A percentile compares a stretch with the other conserved stretches of the same genome.
Evolutionary conservation across 2,888 invertebrate genomes (phyloP).

Genomic region (Agrochola litura): DNA sequence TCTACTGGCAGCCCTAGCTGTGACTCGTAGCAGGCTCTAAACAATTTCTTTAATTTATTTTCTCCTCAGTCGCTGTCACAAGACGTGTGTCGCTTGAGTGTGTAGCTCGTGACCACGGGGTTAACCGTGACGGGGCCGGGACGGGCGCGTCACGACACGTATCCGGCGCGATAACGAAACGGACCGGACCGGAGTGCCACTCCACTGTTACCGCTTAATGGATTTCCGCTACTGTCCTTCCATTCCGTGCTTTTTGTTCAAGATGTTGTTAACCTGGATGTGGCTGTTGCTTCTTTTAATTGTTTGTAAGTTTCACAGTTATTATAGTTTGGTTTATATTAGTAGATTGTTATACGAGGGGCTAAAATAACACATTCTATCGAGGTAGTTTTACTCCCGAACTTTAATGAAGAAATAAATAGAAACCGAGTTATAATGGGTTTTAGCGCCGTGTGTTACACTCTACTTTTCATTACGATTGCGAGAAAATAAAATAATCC

Average conservation of each 20-base stretch:
- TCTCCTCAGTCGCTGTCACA: too few species aligned
- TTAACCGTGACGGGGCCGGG: conserved; percentile 6
- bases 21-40: neutral
- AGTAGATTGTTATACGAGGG: too few species aligned
- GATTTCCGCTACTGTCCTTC: conserved; percentile 61
- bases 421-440: too few species aligned
- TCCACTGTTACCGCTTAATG: conserved; percentile 58
- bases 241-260: conserved; percentile 31
- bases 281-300: neutral
- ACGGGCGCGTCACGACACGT: conserved; percentile 44
- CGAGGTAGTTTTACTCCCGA: too few species aligned
- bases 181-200: conserved; percentile 47
- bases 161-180: conserved; percentile 52
- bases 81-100: neutral
- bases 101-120: neutral
- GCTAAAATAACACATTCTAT: too few species aligned
- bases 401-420: too few species aligned
- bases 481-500: too few species aligned
- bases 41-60: neutral
- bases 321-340: neutral
- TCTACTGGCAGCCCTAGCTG: neutral
- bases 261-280: conserved; percentile 39
- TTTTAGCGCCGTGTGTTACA: too few species aligned
- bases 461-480: too few species aligned
- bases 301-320: neutral